Evolutionary conservation across 2,113 vertebrate species (phyloP), one percentile per base, ranked within the genome.

Genomic region (Calidris pugnax): DNA sequence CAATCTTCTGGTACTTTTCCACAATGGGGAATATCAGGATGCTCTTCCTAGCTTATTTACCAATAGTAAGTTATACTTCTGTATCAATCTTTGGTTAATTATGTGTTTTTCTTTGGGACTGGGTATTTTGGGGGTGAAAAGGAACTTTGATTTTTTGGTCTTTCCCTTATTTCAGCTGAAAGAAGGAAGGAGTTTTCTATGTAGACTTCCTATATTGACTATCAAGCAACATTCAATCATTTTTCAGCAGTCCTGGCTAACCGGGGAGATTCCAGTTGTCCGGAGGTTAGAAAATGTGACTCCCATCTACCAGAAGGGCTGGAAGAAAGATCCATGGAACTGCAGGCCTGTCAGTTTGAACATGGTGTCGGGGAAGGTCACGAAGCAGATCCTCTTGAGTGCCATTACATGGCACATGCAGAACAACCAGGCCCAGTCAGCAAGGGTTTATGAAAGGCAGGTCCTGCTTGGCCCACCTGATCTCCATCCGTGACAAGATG

Each of bases 101-200:
- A 41, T 10, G 18, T 39, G 7, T 7, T 69, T 95, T 91, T 50
- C 33, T 77, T 74, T 5, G 4, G n/a, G 4, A 56, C 16, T 66
- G 37, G 11, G 6, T 87, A 30, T 50, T 89, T 76, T 50, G 4
- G 2, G 5, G 7, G 5, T 0, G 2, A 23, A 82, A n/a, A 7
- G 4, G 6, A 2, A 50, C 12, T 66, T 67, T 8, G 0, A 9
- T 33, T 28, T 83, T 76, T 60, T 51, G 2, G 0, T 43, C 6
- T 77, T 87, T 56, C 3, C 8, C 5, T 12, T 56, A 10, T 71
- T 82, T 68, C 6, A 33, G 15, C 22, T 87, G 73, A 53, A 64
- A 37, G 30, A 81, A 85, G 47, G 50, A 20, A 6, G 3, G 32
- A 35, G 0, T 69, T 89, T 91, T 57, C 12, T 74, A 3, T 55